Conservation (phyloP, 2,797 vertebrate species). For the Helarctos malayanus region DNA sequence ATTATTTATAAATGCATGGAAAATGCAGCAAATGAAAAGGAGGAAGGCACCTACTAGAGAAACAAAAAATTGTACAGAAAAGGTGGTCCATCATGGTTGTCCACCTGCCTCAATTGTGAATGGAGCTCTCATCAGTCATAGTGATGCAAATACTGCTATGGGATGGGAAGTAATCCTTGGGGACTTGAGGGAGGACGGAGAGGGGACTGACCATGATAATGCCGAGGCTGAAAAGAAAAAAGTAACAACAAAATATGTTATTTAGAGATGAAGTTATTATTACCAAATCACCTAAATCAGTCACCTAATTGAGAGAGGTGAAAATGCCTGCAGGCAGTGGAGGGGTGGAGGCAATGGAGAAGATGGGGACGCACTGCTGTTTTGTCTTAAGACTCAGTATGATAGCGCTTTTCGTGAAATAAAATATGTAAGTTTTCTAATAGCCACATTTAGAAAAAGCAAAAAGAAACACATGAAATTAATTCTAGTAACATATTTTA, state of each 20-base stretch:
- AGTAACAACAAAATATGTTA: background rate
- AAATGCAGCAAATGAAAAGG: background rate
- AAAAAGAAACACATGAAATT: background rate
- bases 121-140: accelerated
- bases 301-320: background rate
- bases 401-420: background rate
- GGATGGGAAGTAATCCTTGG: background rate
- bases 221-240: background rate
- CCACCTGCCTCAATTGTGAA: background rate
- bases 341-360: accelerated
- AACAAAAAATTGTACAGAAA: background rate
- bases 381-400: background rate
- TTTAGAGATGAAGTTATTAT: background rate
- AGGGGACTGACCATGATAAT: too few relatives aligned
- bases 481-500: background rate
- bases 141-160: background rate
- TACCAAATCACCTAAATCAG: background rate
- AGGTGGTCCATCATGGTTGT: background rate
- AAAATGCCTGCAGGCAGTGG: background rate
- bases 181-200: background rate
- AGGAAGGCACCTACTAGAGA: too few relatives aligned
- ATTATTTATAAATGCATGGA: background rate
- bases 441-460: background rate
- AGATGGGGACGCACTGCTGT: accelerated
- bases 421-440: background rate